phyloP scores from a whole-genome alignment of 2,888 invertebrate genomes.

The Acrobasis consociella region DNA sequence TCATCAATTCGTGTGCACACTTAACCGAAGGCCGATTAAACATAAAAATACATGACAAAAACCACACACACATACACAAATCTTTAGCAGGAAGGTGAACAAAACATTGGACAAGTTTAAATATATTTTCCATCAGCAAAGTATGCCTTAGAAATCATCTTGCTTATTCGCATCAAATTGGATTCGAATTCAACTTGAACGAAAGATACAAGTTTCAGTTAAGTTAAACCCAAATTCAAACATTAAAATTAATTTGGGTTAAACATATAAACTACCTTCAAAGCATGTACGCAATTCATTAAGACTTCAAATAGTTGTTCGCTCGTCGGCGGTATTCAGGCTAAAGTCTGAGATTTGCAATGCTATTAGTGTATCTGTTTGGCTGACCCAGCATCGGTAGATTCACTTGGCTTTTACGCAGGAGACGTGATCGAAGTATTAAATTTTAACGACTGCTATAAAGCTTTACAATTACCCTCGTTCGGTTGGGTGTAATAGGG shows the following conservation, averaged over 20 bases:
- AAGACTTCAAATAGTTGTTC: background rate
- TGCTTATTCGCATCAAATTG: too few species aligned
- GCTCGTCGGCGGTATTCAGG: constrained; percentile 1
- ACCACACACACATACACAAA: too few species aligned
- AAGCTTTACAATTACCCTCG: constrained; percentile 7
- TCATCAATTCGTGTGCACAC: background rate
- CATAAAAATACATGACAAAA: too few species aligned
- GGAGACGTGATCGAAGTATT: constrained; percentile 7
- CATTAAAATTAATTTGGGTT: background rate
- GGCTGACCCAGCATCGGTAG: constrained; percentile 6
- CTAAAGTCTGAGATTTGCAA: constrained; percentile 15
- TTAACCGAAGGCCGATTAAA: too few species aligned
- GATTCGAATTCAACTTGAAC: too few species aligned
- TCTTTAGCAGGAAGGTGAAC: too few species aligned
- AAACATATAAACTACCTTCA: background rate
- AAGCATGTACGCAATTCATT: background rate
- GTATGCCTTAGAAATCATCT: too few species aligned
- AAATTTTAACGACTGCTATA: constrained; percentile 11
- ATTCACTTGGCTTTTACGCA: background rate
- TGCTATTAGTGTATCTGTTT: constrained; percentile 16
- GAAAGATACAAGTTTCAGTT: too few species aligned
- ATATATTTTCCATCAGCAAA: too few species aligned
- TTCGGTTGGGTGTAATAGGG: constrained; percentile 4
- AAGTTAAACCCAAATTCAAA: too few species aligned
- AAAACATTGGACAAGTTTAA: too few species aligned